Evolutionary conservation across 2,888 invertebrate genomes (phyloP), one percentile per base, ranked within the genome.

Genomic region (Drosophila mulleri): DNA sequence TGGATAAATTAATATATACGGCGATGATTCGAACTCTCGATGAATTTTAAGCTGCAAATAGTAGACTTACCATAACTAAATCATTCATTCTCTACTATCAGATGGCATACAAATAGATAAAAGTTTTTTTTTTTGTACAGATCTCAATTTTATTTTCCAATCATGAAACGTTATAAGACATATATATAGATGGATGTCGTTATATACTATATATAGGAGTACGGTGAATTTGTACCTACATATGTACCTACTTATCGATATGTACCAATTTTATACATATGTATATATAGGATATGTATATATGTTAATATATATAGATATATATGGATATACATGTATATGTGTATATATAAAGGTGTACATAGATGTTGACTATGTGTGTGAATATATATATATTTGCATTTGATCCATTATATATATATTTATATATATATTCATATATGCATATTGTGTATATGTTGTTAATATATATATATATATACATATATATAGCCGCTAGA

Each of bases 401-500:
- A 5, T 37, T 37, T 37, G 12, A 14, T 37, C 37, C 37, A 37
- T 37, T 37, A 14, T 37, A 29, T 29, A 29, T 8, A 29, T 29
- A 8, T 29, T 1, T 1, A 8, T 29, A 29, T 29, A 29, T 37
- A 9, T 47, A 47, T 47, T 1, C 16, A 7, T 16, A 45, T 8
- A 45, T 23, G 23, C 8, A 4, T 18, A 32, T 11, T 9, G 2
- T 9, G 32, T 1, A 23, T 45, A 23, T 6, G 3, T n/a, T n/a
- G n/a, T n/a, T n/a, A n/a, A n/a, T n/a, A n/a, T n/a, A n/a, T 12
- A 6, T 44, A 20, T 44, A 45, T 45, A 23, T 29, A 1, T 29
- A 29, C 3, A 8, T 29, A 29, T 8, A 16, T 16, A 16, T 20
- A 56, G 56, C 56, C 42, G 56, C 42, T 42, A 56, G 42, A 56